A percentile compares a stretch with the other conserved stretches of the same genome.
These are phyloP conservation scores for Dascillus cervinus DNA, from an alignment of 2,888 invertebrate species.

Conservation along the genomic window DNA sequence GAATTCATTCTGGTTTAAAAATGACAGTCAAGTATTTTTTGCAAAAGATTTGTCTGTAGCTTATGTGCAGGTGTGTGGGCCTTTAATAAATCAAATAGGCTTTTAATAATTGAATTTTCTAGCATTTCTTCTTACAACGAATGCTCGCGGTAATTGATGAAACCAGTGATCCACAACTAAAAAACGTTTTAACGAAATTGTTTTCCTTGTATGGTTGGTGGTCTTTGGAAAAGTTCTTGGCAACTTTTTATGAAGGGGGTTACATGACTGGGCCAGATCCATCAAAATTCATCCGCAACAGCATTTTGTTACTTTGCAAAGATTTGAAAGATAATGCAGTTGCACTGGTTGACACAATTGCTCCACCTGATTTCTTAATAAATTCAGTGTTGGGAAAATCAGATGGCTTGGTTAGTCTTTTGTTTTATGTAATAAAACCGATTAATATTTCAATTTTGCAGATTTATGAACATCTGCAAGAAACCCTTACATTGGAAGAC, in stretches of 20 bases:
- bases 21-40: slow-evolving; percentile 78
- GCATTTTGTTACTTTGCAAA: slow-evolving; percentile 56
- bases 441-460: too few species aligned
- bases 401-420: slow-evolving; percentile 84
- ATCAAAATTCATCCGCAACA: slow-evolving; percentile 56
- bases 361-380: slow-evolving; percentile 81
- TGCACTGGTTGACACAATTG: slow-evolving; percentile 70
- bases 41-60: slow-evolving; percentile 71
- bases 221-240: slow-evolving; percentile 68
- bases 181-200: slow-evolving; percentile 50
- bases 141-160: slow-evolving; percentile 44
- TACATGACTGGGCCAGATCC: slow-evolving; percentile 50
- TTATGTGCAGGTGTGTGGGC: slow-evolving; percentile 64
- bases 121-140: slow-evolving; percentile 50
- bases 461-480: slow-evolving; percentile 69
- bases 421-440: too few species aligned
- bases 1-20: slow-evolving; percentile 67
- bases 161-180: slow-evolving; percentile 45
- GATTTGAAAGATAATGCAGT: slow-evolving; percentile 66
- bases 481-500: too few species aligned
- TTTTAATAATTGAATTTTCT: slow-evolving; percentile 13
- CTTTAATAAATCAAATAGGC: not conserved
- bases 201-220: slow-evolving; percentile 60
- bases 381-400: slow-evolving; percentile 78
- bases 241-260: slow-evolving; percentile 62